These are phyloP conservation scores for Automeris io DNA, from an alignment of 2,888 invertebrate genomes.

Conservation along the genomic window DNA sequence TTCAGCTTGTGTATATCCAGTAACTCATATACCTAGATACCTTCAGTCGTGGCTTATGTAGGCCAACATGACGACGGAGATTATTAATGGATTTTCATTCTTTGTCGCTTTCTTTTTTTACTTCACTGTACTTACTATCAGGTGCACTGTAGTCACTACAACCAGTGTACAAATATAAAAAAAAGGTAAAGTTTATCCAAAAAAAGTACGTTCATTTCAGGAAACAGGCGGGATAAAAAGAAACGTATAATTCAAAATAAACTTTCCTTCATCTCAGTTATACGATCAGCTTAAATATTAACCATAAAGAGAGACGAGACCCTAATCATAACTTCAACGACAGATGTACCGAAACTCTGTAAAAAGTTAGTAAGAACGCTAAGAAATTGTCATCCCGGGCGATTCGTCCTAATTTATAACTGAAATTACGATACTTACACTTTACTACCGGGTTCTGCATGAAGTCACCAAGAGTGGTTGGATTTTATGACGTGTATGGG, in stretches of 20 bases:
- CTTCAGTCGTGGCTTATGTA: too few species aligned
- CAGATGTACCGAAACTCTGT: slow-evolving; percentile 30
- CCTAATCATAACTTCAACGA: slow-evolving; percentile 26
- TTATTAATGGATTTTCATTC: too few species aligned
- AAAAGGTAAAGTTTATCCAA: too few species aligned
- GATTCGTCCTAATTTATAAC: slow-evolving; percentile 31
- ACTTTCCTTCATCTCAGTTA: not conserved
- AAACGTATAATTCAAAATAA: slow-evolving; percentile 3
- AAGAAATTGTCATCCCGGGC: slow-evolving; percentile 13
- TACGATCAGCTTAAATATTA: slow-evolving; percentile 5
- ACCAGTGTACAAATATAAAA: too few species aligned
- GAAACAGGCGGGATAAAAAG: not conserved
- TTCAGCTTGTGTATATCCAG: too few species aligned
- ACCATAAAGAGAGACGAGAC: slow-evolving; percentile 12
- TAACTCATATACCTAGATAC: too few species aligned
- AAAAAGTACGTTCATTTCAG: too few species aligned
- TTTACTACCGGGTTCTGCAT: slow-evolving; percentile 28
- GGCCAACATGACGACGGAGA: too few species aligned
- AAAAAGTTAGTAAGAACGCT: slow-evolving; percentile 26
- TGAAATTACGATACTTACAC: slow-evolving; percentile 28
- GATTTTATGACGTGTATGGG: slow-evolving; percentile 16
- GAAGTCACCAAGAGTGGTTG: slow-evolving; percentile 18
- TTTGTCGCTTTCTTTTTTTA: too few species aligned
- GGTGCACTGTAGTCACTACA: too few species aligned
- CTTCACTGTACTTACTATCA: too few species aligned